Evolutionary conservation across 2,888 invertebrate genomes (phyloP), one percentile per base, ranked within the genome.

Genomic region (Pseudococcus longispinus): DNA sequence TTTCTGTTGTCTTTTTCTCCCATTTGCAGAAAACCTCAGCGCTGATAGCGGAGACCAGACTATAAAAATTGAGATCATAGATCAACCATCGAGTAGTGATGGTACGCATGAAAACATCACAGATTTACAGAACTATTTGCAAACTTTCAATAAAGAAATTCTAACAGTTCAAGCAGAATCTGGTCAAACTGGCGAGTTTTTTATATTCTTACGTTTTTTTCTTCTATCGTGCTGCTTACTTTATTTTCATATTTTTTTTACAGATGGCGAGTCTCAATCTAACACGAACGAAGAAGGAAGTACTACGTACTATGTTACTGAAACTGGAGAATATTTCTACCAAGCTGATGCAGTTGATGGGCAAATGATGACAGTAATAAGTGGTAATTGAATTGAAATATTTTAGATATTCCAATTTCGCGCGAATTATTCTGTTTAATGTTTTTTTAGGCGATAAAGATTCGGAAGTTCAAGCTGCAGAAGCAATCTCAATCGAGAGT

Each of bases 81-180:
- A 65, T 46, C 80, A 42, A 55, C 84, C 15, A 51, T 74, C 77
- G 4, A 87, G 2, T 29, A 51, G 29, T 87, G 86, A 55, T 85
- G 88, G 46, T 18, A 9, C 23, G 0, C 32, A 55, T 88, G 93
- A 93, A 90, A 92, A 92, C 89, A 93, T 94, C 44, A 93, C 93
- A 9, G 94, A 95, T 89, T 94, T 96, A 89, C 95, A 96, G 90
- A 94, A 94, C 80, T 96, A 96, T 90, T 91, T 97, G 88, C 95
- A 95, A 88, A 94, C 95, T 23, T 96, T 96, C 90, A 95, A 96
- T 89, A 95, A 95, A 90, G 95, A 96, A 91, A 95, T 95, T 88
- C 93, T 94, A 89, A 87, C 88, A 18, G 88, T 89, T 51, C 87
- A 88, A 65, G 88, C 88, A 82, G 85, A 88, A 26, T 88, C 88